These are phyloP conservation scores for Coccyzus lansbergi DNA, from an alignment of 2,797 vertebrate genomes.

Conservation along the genomic window DNA sequence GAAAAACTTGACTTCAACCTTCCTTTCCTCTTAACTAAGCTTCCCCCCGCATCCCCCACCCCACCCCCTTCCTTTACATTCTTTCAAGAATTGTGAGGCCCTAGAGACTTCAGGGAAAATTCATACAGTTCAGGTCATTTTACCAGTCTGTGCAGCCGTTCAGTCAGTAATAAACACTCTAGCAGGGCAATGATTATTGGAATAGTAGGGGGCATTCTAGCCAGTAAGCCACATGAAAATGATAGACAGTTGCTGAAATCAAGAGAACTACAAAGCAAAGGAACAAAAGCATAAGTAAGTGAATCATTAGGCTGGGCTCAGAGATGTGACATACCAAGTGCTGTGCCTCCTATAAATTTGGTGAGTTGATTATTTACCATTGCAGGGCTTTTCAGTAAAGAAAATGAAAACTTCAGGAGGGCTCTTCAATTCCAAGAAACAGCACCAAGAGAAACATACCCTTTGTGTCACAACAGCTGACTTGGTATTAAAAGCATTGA, in stretches of 20 bases:
- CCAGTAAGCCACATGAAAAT: slow-evolving; percentile 62
- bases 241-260: slow-evolving; percentile 69
- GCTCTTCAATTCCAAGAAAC: slow-evolving; percentile 61
- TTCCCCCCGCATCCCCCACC: no score
- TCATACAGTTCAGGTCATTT: slow-evolving; percentile 49
- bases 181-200: slow-evolving; percentile 44
- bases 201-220: slow-evolving; percentile 59
- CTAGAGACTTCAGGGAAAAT: slow-evolving; percentile 30
- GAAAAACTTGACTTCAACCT: slow-evolving; percentile 27
- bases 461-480: slow-evolving; percentile 63
- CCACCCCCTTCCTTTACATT: not conserved
- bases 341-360: slow-evolving; percentile 64
- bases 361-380: slow-evolving; percentile 66
- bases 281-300: slow-evolving; percentile 61
- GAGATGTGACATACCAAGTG: slow-evolving; percentile 58
- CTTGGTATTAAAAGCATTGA: slow-evolving; percentile 58
- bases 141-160: slow-evolving; percentile 26
- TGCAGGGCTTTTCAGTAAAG: slow-evolving; percentile 62
- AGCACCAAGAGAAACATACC: slow-evolving; percentile 57
- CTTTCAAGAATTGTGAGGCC: slow-evolving; percentile 49
- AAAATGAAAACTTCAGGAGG: slow-evolving; percentile 72
- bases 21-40: slow-evolving; percentile 23
- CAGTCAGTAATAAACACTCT: slow-evolving; percentile 50
- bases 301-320: slow-evolving; percentile 60
- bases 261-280: slow-evolving; percentile 59